A percentile compares a stretch with the other conserved stretches of the same genome.
Conservation (phyloP, 2,113 vertebrate genomes). For the Pantherophis guttatus region DNA sequence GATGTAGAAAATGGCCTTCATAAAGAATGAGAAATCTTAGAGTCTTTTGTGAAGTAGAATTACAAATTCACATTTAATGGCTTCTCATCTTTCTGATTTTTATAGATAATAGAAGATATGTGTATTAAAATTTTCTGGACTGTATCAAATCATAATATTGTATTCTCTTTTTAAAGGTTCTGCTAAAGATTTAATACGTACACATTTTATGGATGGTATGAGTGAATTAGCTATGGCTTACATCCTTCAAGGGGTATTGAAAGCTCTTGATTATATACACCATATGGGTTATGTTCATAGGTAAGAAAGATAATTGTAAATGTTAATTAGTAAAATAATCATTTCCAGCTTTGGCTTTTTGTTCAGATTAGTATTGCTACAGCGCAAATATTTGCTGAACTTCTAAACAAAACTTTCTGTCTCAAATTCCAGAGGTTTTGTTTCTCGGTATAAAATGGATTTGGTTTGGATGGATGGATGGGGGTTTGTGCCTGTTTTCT, state of each 20-base stretch:
- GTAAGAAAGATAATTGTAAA: constrained; percentile 60
- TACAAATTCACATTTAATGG: neutral
- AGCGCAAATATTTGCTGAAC: neutral
- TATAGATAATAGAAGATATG: neutral
- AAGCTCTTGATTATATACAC: constrained; percentile 95
- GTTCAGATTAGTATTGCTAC: neutral
- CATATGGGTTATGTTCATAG: constrained; percentile 98
- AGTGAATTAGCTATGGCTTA: constrained; percentile 91
- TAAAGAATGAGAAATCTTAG: neutral
- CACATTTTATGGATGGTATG: constrained; percentile 93
- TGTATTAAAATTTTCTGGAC: neutral
- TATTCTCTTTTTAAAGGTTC: constrained; percentile 75
- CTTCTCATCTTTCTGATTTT: neutral
- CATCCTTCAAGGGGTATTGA: constrained; percentile 88
- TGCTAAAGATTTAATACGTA: constrained; percentile 91
- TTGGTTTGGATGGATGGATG: neutral
- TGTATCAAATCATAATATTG: neutral
- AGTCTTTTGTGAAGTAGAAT: neutral
- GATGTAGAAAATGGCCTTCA: neutral
- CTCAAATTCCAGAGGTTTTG: neutral
- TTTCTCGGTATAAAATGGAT: neutral
- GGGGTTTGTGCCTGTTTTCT: constrained; percentile 2
- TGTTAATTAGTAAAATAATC: neutral
- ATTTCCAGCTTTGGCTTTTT: neutral
- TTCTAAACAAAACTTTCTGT: neutral